Evolutionary conservation across 2,113 vertebrate genomes (phyloP).

Genomic region (Gasterosteus aculeatus): DNA sequence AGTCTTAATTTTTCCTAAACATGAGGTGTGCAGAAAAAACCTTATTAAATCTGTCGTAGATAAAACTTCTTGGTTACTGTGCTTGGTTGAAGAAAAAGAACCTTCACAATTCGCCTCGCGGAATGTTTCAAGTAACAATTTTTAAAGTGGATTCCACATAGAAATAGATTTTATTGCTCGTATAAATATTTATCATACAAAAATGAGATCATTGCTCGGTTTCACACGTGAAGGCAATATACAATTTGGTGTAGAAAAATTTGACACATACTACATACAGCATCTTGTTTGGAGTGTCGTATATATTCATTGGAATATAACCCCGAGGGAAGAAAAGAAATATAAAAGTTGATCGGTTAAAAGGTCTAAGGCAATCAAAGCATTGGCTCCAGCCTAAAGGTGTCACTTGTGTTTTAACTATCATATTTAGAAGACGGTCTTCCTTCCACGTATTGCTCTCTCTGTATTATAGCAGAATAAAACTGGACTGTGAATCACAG

Average conservation of each 20-base stretch:
- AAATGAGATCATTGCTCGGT: slow-evolving; percentile 20
- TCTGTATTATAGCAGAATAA: neutral
- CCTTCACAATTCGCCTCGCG: neutral
- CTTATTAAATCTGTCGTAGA: too few species aligned
- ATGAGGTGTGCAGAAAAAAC: too few species aligned
- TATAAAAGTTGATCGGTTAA: slow-evolving; percentile 9
- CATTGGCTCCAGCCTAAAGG: slow-evolving; percentile 46
- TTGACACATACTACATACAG: slow-evolving; percentile 34
- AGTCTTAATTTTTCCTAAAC: too few species aligned
- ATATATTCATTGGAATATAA: neutral
- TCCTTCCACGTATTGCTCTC: slow-evolving; percentile 26
- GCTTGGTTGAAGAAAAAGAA: neutral
- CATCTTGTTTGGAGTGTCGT: slow-evolving; percentile 6
- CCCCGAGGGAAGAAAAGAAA: neutral
- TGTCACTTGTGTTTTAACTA: neutral
- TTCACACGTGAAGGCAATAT: slow-evolving; percentile 15
- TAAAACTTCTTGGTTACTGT: neutral
- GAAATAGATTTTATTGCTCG: slow-evolving; percentile 50
- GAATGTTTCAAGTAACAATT: neutral
- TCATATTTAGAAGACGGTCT: neutral
- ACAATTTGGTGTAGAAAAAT: slow-evolving; percentile 55
- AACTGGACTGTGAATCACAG: slow-evolving; percentile 11
- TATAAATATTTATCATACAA: slow-evolving; percentile 68
- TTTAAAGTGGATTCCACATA: neutral
- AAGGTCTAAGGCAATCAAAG: slow-evolving; percentile 12